These are phyloP conservation scores for Drosophila pseudoobscura DNA, from an alignment of 1,140 invertebrate species.

Conservation along the genomic window DNA sequence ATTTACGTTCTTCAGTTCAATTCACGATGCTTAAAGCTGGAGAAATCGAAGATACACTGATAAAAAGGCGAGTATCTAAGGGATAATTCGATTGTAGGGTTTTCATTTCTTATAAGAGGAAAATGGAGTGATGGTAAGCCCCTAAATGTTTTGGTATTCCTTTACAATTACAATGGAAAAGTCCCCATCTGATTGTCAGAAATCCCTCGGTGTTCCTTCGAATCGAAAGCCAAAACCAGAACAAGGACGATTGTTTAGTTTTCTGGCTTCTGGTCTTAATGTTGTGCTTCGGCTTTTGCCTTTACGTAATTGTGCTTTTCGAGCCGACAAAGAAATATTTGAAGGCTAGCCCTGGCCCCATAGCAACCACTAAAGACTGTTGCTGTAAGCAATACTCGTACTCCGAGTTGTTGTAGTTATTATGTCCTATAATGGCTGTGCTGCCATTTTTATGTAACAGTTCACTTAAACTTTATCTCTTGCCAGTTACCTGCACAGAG, in stretches of 20 bases:
- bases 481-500: constrained; percentile 16
- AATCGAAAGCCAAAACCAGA: no score
- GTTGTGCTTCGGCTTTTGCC: constrained; percentile 28
- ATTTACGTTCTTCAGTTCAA: no score
- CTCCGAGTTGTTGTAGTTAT: constrained; percentile 1
- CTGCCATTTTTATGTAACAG: constrained; percentile 7
- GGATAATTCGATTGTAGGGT: no score
- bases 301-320: constrained; percentile 11
- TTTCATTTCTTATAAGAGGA: no score
- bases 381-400: constrained; percentile 7
- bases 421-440: neutral
- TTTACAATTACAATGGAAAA: no score
- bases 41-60: no score
- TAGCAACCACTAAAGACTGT: neutral
- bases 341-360: constrained; percentile 2
- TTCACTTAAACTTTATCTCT: constrained; percentile 23
- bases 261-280: neutral
- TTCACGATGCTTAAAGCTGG: constrained; percentile 15
- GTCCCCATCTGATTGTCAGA: no score
- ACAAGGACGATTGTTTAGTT: neutral
- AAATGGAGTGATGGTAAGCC: no score
- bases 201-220: no score
- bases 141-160: no score
- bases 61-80: no score
- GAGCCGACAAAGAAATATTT: constrained; percentile 42